Evolutionary conservation across 1,140 invertebrate species (phyloP), one percentile per base, ranked within the genome.

Genomic region (Popillia japonica): DNA sequence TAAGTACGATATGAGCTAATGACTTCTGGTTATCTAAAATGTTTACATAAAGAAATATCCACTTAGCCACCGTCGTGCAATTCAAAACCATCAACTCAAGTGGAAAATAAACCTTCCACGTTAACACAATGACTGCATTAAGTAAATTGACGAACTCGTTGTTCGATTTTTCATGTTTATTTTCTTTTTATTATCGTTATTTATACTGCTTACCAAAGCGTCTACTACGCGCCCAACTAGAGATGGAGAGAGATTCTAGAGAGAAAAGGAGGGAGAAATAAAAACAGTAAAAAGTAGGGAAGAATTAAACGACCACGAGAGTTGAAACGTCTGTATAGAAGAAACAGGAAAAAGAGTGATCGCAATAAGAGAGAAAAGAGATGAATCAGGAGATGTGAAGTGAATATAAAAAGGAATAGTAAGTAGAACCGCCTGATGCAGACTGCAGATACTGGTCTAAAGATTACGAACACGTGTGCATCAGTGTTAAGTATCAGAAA

Each of bases 141-240:
- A 55, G 11, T 55, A 55, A 17, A 55, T 55, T 55, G 48, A 55
- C 48, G 48, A 17, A 34, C 17, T n/a, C 14, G 48, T 17, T 55
- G 48, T 55, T 55, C 6, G 48, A 55, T 55, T 55, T 55, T 55
- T 55, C 48, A 17, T 55, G 48, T 55, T 55, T 55, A 55, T 55
- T 55, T 55, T 55, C 48, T 55, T 55, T 55, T 55, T 55, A 55
- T 55, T 55, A 55, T 17, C 48, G 17, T 55, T 55, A 55, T 55
- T 55, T 55, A 55, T 55, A 55, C 48, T 17, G 48, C 48, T 17
- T 17, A 55, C 14, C 14, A n/a, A 55, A 55, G 48, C 48, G 48
- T 55, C 14, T 55, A 55, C 48, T 55, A 17, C 11, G 14, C 6
- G 27, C 27, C 1, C 2, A 34, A 34, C 27, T 34, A 34, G 27